These are phyloP conservation scores for Pardosa pseudoannulata DNA, from an alignment of 2,888 invertebrate species.

Conservation along the genomic window DNA sequence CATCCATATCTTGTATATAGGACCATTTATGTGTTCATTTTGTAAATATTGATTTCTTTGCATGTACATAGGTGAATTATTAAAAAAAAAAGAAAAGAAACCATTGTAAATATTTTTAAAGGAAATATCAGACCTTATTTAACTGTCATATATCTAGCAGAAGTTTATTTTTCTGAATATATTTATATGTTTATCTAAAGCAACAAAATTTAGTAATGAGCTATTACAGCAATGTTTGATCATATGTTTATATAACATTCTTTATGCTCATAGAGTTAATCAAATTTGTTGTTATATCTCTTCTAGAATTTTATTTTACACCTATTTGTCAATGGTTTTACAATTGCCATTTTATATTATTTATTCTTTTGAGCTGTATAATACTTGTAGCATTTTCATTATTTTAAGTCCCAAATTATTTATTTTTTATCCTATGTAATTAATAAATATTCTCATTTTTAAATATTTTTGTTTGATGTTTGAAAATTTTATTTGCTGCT, in stretches of 20 bases:
- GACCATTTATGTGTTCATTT: constrained; percentile 12
- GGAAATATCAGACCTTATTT: constrained; percentile 22
- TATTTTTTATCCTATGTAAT: neutral
- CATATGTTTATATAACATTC: neutral
- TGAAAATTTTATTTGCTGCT: neutral
- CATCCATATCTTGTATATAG: constrained; percentile 23
- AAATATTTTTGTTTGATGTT: neutral
- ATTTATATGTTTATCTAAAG: constrained; percentile 29
- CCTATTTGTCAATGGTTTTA: neutral
- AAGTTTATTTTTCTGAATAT: constrained; percentile 68
- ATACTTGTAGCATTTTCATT: neutral
- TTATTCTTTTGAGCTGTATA: neutral
- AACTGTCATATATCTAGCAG: constrained; percentile 46
- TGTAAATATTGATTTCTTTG: neutral
- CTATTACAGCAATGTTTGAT: neutral
- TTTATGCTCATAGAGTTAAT: neutral
- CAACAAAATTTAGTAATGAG: neutral
- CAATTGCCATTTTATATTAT: neutral
- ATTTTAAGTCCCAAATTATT: neutral
- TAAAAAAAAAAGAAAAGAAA: no score
- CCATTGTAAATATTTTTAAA: constrained; percentile 56
- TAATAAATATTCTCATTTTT: neutral
- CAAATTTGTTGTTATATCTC: neutral
- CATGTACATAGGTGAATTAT: neutral
- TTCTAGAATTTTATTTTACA: neutral